Conservation (phyloP, 2,113 vertebrate species). For the Chlorodrepanis virens region DNA sequence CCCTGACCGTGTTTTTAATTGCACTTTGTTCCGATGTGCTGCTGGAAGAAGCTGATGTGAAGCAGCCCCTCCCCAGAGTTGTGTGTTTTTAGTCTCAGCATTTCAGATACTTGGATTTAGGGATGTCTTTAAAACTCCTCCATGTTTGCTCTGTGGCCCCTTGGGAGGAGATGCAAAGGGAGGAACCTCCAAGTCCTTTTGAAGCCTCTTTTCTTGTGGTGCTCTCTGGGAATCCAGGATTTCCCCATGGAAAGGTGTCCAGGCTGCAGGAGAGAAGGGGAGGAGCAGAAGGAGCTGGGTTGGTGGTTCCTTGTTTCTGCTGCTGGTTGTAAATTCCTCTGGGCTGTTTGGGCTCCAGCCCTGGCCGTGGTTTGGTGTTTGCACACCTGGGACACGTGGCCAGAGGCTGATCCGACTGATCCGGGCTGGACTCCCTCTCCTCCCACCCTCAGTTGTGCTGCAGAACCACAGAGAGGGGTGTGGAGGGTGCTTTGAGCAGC, state of each 20-base stretch:
- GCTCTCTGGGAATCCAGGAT: neutral
- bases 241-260: neutral
- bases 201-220: neutral
- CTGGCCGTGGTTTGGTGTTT: rapidly evolving
- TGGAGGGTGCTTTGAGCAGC: neutral
- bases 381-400: rapidly evolving
- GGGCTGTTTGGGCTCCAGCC: neutral
- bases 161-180: neutral
- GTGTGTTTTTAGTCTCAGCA: neutral
- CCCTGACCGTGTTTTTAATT: neutral
- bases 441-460: rapidly evolving
- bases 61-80: neutral
- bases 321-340: neutral
- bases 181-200: neutral
- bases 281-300: neutral
- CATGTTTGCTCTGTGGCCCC: neutral
- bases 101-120: neutral
- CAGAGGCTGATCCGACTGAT: rapidly evolving
- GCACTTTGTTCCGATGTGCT: conserved; percentile 8
- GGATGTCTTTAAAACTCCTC: neutral
- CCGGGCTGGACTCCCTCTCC: neutral
- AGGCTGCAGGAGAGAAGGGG: neutral
- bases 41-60: neutral
- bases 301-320: neutral
- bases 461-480: rapidly evolving